Base-by-base conservation (phyloP, 2,113 vertebrate species). In the Odontophorus gujanensis region DNA sequence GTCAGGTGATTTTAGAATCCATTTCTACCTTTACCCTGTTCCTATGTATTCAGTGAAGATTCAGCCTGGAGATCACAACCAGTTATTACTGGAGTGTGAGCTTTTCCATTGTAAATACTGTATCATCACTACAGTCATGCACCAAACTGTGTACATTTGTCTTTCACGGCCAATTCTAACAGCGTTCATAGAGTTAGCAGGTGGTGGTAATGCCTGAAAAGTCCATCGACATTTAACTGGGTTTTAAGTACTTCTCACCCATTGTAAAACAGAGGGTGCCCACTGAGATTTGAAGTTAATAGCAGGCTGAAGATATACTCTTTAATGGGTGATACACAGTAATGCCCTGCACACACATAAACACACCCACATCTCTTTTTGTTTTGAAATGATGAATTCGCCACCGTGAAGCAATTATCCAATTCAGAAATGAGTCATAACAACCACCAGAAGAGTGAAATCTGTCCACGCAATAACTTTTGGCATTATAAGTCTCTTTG, bases 331-430 rank as follows among this genome's bases (percentile, higher is more conserved):
- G 79, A 26, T 78, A 38, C 84, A 22, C 11, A 5, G 45, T 59
- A 69, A 57, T 89, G 71, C 84, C 78, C 81, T 76, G 32, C 81
- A 74, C 42, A 73, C 55, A 80, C 42, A 83, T 81, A 95, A 92
- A 93, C 43, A 92, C 89, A 68, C 87, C 91, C 75, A 87, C 94
- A 72, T 22, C 51, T 67, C 91, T 2, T 81, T 94, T 86, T 96
- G 90, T 89, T 96, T 91, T 90, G 87, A 92, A 95, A 76, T 59
- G 91, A 91, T 82, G 72, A 94, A 91, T 75, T 92, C 95, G 85
- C 47, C 51, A 68, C 74, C 61, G 50, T 83, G 30, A 28, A 95
- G 87, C 87, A 94, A 95, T 95, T 95, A 97, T 81, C 48, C 85
- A 83, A 42, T 92, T 92, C 48, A 86, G 73, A 91, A 94, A 77